Percentiles rank a stretch among this genome's conserved stretches.
Conservation (phyloP, 1,140 invertebrate species). For the Neotoxoptera formosana region DNA sequence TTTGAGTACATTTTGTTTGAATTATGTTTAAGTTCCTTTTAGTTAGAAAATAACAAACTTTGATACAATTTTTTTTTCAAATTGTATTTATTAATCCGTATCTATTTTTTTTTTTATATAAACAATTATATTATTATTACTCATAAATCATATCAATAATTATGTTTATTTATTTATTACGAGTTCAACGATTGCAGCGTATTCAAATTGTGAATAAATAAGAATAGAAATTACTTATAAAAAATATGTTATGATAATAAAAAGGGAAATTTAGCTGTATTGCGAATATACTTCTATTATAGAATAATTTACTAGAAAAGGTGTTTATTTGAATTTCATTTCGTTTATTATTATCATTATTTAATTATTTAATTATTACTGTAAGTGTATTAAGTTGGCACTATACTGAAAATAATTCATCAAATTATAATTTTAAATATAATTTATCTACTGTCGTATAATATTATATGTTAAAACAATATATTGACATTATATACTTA, state of each 20-base stretch:
- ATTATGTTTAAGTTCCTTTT: constrained; percentile 20
- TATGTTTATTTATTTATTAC: neutral
- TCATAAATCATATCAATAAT: neutral
- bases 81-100: neutral
- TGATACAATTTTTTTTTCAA: neutral
- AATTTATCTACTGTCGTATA: neutral
- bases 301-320: neutral
- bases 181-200: neutral
- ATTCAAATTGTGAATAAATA: neutral
- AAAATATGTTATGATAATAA: constrained; percentile 3
- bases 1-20: neutral
- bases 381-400: neutral
- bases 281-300: neutral
- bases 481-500: neutral
- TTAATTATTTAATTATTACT: no score
- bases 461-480: neutral
- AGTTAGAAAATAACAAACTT: neutral
- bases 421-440: neutral
- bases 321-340: no score
- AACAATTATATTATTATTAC: neutral
- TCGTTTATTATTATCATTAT: neutral
- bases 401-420: neutral
- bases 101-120: neutral
- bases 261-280: neutral
- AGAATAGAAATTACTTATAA: neutral